Conservation (phyloP, 1,140 invertebrate genomes). For the Papilio xuthus region DNA sequence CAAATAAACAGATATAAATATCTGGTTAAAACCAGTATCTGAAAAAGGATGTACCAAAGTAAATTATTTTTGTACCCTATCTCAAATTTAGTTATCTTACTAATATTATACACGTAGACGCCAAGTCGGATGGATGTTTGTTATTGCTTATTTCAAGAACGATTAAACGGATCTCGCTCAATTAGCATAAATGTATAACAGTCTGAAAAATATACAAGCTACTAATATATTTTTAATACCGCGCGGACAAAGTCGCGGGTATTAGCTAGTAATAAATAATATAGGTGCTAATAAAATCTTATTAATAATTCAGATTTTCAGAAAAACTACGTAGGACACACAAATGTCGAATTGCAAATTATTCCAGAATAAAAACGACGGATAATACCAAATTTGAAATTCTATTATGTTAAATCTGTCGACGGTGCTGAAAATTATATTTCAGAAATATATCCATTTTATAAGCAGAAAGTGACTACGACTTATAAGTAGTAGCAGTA, state of each 20-base stretch:
- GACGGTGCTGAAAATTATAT: background rate
- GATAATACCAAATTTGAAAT: conserved; percentile 5
- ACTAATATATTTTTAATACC: background rate
- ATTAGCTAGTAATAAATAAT: background rate
- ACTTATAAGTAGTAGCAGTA: background rate
- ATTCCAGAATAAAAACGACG: background rate
- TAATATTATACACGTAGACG: too few species aligned
- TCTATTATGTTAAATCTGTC: background rate
- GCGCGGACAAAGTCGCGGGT: background rate
- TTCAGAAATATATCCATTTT: background rate
- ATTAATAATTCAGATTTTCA: background rate
- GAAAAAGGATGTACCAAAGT: background rate
- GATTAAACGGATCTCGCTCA: too few species aligned
- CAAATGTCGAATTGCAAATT: background rate
- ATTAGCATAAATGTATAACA: too few species aligned
- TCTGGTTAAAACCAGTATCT: background rate
- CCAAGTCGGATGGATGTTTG: too few species aligned
- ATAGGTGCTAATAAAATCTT: background rate
- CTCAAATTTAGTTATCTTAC: too few species aligned
- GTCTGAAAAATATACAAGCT: too few species aligned
- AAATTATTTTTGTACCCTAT: background rate
- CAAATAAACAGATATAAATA: background rate
- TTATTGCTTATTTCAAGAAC: too few species aligned
- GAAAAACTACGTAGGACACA: background rate
- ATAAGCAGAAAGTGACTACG: background rate